Base-by-base conservation (phyloP, 1,140 invertebrate species). In the Lamellibrachia luymesi region DNA sequence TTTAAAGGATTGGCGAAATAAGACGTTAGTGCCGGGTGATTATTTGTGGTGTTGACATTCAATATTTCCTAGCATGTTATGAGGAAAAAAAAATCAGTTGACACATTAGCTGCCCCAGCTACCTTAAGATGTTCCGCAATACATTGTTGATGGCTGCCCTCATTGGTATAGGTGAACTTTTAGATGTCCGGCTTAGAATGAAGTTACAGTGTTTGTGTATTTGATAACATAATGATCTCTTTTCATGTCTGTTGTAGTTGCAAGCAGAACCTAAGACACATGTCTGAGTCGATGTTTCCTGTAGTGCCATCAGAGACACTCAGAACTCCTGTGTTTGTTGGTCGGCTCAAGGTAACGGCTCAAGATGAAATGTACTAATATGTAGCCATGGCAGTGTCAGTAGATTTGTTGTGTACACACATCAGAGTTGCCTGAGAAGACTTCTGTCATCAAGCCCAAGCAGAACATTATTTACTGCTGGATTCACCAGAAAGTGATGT, bases 181-280 rank as follows among this genome's bases (percentile, higher is more conserved):
- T 80, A 80, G 2, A 80, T 80, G 64, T 22, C 64, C 13, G 64
- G 2, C 64, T 80, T 22, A 6, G 5, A 17, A 80, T 22, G 5
- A 25, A 22, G 49, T 91, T 38, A 38, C 51, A 91, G 49, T 91
- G 49, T 91, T 91, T 51, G 49, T 93, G 27, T 27, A 89, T 92
- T 91, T n/a, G 8, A 49, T 10, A 38, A 22, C 64, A 80, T 80
- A 80, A 22, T n/a, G 27, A 50, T 91, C 49, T 51, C 27, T 52
- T 50, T 90, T 17, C 80, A 49, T 91, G 93, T 90, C 50, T 89
- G 51, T 94, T 94, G 17, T 93, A 96, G 95, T 90, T 96, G 95
- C 93, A 95, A 94, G 92, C 93, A 95, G 89, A 95, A 95, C 80
- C 94, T 95, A 94, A 95, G 93, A 25, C 49, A 10, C 8, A 91